Evolutionary conservation across 2,888 invertebrate genomes (phyloP).

Genomic region (Empis stercorea): DNA sequence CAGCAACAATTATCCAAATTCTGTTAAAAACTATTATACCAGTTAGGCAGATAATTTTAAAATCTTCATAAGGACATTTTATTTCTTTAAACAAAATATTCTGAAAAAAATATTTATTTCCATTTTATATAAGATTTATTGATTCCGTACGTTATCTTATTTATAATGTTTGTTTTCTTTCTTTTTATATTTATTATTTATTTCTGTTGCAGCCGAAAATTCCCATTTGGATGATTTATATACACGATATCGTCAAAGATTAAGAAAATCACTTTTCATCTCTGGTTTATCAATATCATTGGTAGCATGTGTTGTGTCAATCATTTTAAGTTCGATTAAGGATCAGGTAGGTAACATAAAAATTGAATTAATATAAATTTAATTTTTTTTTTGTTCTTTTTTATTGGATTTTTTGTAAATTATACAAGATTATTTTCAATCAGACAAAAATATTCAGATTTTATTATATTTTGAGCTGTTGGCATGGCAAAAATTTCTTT

Average conservation of each 20-base stretch:
- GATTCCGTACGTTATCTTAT: too few relatives aligned
- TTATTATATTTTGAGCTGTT: too few relatives aligned
- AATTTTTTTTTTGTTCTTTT: not conserved
- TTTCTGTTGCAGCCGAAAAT: conserved; percentile 28
- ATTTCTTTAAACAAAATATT: too few relatives aligned
- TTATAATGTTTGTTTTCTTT: too few relatives aligned
- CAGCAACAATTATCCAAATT: too few relatives aligned
- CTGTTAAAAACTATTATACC: too few relatives aligned
- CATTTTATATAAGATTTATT: too few relatives aligned
- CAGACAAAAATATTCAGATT: too few relatives aligned
- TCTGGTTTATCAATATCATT: conserved; percentile 33
- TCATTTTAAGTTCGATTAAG: conserved; percentile 28
- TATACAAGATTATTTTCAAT: not conserved
- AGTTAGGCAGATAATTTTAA: too few relatives aligned
- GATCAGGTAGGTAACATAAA: conserved; percentile 23
- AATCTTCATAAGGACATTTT: too few relatives aligned
- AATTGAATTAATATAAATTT: not conserved
- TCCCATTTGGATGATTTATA: conserved; percentile 36
- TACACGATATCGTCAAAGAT: conserved; percentile 35
- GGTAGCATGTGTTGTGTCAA: conserved; percentile 32
- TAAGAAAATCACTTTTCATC: conserved; percentile 35
- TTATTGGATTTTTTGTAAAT: not conserved
- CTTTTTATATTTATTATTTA: conserved; percentile 5
- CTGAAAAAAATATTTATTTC: too few relatives aligned
- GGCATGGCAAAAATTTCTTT: too few relatives aligned